Percentiles rank a stretch among this genome's conserved stretches.
phyloP scores from a whole-genome alignment of 2,113 vertebrate genomes.

The Mastomys natalensis region DNA sequence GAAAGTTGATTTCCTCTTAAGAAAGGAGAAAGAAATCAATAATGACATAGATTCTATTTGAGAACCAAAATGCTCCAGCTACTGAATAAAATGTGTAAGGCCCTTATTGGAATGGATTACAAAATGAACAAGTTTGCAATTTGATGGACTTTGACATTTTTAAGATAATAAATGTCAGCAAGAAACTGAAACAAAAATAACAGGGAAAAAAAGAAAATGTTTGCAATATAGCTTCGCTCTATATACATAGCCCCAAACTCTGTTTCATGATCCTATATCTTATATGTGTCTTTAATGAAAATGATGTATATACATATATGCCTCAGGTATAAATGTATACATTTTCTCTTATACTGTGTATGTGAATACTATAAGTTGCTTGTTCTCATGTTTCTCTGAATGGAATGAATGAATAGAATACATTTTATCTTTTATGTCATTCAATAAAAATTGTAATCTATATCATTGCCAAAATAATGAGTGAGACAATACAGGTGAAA shows the following conservation, averaged over 20 bases:
- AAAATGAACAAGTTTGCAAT: conserved; percentile 32
- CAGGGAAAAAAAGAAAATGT: not conserved
- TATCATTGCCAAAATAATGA: not conserved
- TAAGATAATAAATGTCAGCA: conserved; percentile 58
- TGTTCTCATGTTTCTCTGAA: not conserved
- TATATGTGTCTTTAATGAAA: not conserved
- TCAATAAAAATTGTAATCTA: not conserved
- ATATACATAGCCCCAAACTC: not conserved
- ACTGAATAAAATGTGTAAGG: conserved; percentile 75
- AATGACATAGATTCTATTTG: conserved; percentile 73
- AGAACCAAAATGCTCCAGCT: conserved; percentile 74
- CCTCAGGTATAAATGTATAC: not conserved
- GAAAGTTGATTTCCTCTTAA: conserved; percentile 71
- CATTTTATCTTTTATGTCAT: not conserved
- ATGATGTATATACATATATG: not conserved
- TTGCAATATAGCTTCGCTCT: not conserved
- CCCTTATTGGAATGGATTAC: not conserved
- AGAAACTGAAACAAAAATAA: conserved; percentile 32
- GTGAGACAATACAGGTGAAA: not conserved
- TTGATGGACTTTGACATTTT: not conserved
- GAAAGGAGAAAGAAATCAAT: conserved; percentile 76
- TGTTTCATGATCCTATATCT: not conserved
- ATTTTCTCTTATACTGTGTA: not conserved
- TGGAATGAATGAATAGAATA: not conserved
- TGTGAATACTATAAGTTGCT: not conserved